These are phyloP conservation scores for Mastomys natalensis DNA, from an alignment of 2,113 vertebrate genomes.

Conservation along the genomic window DNA sequence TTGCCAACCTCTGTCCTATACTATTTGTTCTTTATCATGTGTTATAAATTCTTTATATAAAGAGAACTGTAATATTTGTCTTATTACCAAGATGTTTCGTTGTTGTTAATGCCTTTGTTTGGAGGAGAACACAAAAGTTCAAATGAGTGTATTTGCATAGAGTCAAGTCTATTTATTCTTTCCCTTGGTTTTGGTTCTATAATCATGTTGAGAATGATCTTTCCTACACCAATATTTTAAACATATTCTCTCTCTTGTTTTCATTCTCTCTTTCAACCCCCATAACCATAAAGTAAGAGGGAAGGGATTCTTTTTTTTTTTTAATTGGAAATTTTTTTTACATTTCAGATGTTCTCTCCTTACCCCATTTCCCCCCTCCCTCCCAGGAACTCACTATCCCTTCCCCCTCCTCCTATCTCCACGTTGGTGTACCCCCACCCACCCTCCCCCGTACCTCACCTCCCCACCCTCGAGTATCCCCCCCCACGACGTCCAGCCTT, in stretches of 20 bases:
- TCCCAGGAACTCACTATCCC: too few relatives aligned
- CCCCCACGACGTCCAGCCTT: too few relatives aligned
- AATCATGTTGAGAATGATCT: constrained; percentile 4
- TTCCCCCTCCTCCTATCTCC: too few relatives aligned
- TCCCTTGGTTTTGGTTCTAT: constrained; percentile 18
- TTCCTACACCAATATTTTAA: background rate
- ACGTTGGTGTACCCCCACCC: too few relatives aligned
- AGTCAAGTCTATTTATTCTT: background rate
- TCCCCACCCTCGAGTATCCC: too few relatives aligned
- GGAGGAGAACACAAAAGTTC: background rate
- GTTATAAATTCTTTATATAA: constrained; percentile 4
- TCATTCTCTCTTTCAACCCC: background rate
- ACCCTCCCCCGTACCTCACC: too few relatives aligned
- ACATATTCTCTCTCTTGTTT: background rate
- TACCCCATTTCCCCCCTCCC: too few relatives aligned
- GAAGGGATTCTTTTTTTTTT: too few relatives aligned
- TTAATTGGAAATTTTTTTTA: too few relatives aligned
- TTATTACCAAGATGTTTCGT: background rate
- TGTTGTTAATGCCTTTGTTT: constrained; percentile 12
- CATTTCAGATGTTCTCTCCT: too few relatives aligned
- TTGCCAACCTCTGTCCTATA: background rate
- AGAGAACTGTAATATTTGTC: constrained; percentile 8
- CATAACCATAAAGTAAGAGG: background rate
- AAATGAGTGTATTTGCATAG: background rate
- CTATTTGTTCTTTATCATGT: background rate